Evolutionary conservation across 2,113 vertebrate genomes (phyloP).

Genomic region (Gasterosteus nipponicus): DNA sequence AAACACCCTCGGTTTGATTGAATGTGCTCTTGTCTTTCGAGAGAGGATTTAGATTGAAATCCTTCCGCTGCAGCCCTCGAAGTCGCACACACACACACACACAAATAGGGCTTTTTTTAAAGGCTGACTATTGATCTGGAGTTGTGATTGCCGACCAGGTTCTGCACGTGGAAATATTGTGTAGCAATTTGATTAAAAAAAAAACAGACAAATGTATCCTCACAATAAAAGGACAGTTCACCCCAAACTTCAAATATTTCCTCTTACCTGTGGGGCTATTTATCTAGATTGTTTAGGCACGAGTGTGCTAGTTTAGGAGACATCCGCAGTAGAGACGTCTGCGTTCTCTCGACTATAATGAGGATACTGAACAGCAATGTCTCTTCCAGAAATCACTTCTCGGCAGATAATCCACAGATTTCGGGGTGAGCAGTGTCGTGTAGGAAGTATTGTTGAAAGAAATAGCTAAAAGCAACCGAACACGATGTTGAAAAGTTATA

Average conservation of each 20-base stretch:
- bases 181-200: background rate
- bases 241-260: background rate
- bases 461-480: background rate
- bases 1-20: background rate
- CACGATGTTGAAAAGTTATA: too few relatives aligned
- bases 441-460: background rate
- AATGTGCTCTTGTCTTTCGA: background rate
- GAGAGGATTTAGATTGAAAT: constrained; percentile 12
- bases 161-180: background rate
- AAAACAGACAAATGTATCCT: background rate
- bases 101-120: constrained; percentile 4
- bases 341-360: too few relatives aligned
- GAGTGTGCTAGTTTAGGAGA: background rate
- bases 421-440: background rate
- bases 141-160: background rate
- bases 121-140: constrained; percentile 26
- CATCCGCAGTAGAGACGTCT: background rate
- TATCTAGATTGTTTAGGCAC: background rate
- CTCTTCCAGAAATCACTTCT: too few relatives aligned
- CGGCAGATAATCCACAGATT: too few relatives aligned
- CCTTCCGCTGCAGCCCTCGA: background rate
- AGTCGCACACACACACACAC: background rate
- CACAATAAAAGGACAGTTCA: background rate
- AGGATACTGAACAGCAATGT: background rate
- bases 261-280: background rate